Base-by-base conservation (phyloP, 2,797 vertebrate species). In the Siniperca scherzeri region DNA sequence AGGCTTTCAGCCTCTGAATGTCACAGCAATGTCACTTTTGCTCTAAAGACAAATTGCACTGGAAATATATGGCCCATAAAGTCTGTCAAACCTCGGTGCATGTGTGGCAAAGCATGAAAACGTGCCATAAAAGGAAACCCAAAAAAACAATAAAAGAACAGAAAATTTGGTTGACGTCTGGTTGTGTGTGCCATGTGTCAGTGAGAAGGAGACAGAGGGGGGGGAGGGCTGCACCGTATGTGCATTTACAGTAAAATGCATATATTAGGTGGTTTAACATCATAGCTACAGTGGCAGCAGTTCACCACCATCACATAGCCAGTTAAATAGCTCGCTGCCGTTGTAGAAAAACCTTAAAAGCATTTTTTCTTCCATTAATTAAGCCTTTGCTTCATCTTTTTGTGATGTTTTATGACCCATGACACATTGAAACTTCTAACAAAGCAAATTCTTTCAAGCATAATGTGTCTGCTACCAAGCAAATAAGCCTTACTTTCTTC, bases 31-130 rank as follows among this genome's bases (percentile, higher is more conserved):
- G 90, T 94, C 92, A 90, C 87, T 88, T 93, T 91, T 90, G 92
- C 92, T 94, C 92, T 86, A 80, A 92, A 91, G 93, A 96, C 95
- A 96, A 95, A 96, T 96, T 96, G 92, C 94, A 84, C 87, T 91
- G 90, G 89, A 95, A 95, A 95, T 94, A 95, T 93, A 95, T 90
- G 85, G 91, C 88, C 90, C 90, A 90, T 96, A 95, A 96, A 96
- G 93, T 82, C 87, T 91, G 92, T 94, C 94, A 96, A 94, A 92
- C 87, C 94, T 93, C 91, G 53, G 83, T 74, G 87, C 91, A 90
- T 80, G 92, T 92, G 91, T 92, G 93, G 91, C 86, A 91, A 92
- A 91, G 90, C 92, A 87, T 92, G 92, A 93, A 93, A 93, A 89
- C 11, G 66, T 87, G 81, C 62, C 87, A 89, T 92, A 89, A 91